These are phyloP conservation scores for Orestias chungarensis DNA, from an alignment of 2,797 vertebrate genomes.

Conservation along the genomic window DNA sequence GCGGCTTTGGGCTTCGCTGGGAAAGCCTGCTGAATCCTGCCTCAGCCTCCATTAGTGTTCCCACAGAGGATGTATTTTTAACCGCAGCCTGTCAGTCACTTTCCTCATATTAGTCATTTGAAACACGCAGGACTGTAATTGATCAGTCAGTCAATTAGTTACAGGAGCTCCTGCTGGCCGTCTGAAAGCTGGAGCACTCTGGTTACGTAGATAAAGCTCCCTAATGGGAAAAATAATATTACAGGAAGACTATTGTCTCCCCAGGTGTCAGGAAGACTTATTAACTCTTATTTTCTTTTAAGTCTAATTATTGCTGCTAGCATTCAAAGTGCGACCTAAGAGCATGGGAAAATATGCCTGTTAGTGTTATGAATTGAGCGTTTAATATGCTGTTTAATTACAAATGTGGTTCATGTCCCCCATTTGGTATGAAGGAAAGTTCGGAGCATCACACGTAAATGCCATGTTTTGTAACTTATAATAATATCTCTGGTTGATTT, in stretches of 20 bases:
- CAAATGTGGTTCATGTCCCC: not conserved
- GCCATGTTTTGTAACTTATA: not conserved
- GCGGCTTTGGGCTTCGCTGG: slow-evolving; percentile 46
- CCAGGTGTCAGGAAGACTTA: slow-evolving; percentile 39
- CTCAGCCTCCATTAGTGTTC: slow-evolving; percentile 22
- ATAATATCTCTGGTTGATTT: not conserved
- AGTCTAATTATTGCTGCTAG: slow-evolving; percentile 21
- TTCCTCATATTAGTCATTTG: slow-evolving; percentile 56
- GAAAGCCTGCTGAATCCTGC: slow-evolving; percentile 40
- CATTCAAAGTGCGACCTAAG: not conserved
- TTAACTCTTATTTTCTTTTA: slow-evolving; percentile 26
- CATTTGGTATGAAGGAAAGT: not conserved
- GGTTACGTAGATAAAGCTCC: slow-evolving; percentile 41
- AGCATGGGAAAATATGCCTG: not conserved
- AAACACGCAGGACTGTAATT: slow-evolving; percentile 58
- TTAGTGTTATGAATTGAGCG: not conserved
- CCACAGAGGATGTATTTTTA: slow-evolving; percentile 59
- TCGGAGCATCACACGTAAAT: not conserved
- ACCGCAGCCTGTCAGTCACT: slow-evolving; percentile 59
- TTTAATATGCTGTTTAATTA: not conserved
- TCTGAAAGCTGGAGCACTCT: slow-evolving; percentile 38
- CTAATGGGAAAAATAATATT: slow-evolving; percentile 26
- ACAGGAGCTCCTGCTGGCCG: slow-evolving; percentile 52
- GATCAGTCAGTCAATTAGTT: slow-evolving; percentile 60
- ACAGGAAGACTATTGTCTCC: not conserved